phyloP scores from a whole-genome alignment of 2,113 vertebrate genomes.

The Bambusicola thoracicus region DNA sequence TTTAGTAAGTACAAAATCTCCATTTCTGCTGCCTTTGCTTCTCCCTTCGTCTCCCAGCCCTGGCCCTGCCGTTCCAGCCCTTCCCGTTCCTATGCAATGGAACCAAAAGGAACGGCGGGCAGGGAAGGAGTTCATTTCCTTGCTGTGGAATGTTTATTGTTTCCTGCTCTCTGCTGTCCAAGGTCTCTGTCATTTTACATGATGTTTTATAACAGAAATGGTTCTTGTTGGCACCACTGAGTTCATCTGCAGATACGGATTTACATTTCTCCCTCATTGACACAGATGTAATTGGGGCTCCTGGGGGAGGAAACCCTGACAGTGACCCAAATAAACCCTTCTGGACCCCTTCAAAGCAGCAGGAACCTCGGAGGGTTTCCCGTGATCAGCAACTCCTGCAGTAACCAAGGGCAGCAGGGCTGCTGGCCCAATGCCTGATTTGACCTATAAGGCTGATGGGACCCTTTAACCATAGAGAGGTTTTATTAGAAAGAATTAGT shows the following conservation, averaged over 20 bases:
- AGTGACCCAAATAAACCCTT: conserved; percentile 50
- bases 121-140: conserved; percentile 7
- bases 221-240: conserved; percentile 37
- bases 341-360: background rate
- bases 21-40: conserved; percentile 36
- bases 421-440: background rate
- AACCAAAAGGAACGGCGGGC: background rate
- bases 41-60: background rate
- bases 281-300: conserved; percentile 13
- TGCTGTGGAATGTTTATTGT: conserved; percentile 55
- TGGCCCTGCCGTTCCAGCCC: conserved; percentile 26
- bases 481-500: background rate
- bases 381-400: background rate
- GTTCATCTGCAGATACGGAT: conserved; percentile 40
- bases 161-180: conserved; percentile 33
- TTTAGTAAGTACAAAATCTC: conserved; percentile 61
- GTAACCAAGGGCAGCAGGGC: background rate
- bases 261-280: conserved; percentile 14
- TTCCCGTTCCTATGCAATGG: background rate
- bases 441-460: background rate
- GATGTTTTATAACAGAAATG: conserved; percentile 45
- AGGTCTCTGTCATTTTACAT: background rate
- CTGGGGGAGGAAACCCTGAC: background rate
- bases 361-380: background rate
- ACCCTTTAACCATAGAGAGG: background rate